A percentile compares a stretch with the other conserved stretches of the same genome.
Evolutionary conservation across 1,140 invertebrate genomes (phyloP).

Genomic region (Megalonaias nervosa): DNA sequence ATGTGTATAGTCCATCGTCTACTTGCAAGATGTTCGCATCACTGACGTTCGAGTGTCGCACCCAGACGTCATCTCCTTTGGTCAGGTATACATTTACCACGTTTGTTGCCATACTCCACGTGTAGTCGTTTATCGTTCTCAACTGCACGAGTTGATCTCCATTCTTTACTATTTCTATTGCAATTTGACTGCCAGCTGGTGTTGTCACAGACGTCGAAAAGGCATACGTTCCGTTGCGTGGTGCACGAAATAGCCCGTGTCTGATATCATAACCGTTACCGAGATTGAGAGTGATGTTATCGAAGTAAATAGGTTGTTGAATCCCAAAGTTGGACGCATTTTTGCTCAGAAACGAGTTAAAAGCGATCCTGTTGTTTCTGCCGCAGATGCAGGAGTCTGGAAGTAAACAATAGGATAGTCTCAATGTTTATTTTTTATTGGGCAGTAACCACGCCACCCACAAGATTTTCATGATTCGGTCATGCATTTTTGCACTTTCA

Average conservation of each 20-base stretch:
- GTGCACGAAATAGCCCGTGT: slow-evolving; percentile 50
- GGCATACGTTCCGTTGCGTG: slow-evolving; percentile 48
- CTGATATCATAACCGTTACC: slow-evolving; percentile 44
- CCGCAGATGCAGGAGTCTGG: slow-evolving; percentile 19
- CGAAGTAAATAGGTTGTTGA: slow-evolving; percentile 45
- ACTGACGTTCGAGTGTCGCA: slow-evolving; percentile 27
- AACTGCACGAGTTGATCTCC: slow-evolving; percentile 6
- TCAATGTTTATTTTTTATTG: no score
- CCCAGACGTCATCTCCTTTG: slow-evolving; percentile 31
- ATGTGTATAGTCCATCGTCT: slow-evolving; percentile 18
- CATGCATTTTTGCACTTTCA: no score
- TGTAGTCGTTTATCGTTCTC: slow-evolving; percentile 29
- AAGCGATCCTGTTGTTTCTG: slow-evolving; percentile 11
- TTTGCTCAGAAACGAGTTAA: slow-evolving; percentile 13
- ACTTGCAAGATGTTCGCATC: slow-evolving; percentile 14
- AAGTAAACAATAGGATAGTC: no score
- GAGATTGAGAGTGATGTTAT: slow-evolving; percentile 52
- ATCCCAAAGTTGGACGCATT: slow-evolving; percentile 23
- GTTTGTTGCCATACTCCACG: slow-evolving; percentile 28
- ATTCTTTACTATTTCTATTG: slow-evolving; percentile 16
- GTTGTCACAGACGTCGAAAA: slow-evolving; percentile 30
- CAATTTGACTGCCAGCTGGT: slow-evolving; percentile 16
- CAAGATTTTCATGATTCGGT: no score
- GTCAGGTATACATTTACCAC: slow-evolving; percentile 15
- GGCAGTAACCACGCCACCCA: no score